A percentile compares a stretch with the other conserved stretches of the same genome.
These are phyloP conservation scores for Oedothorax gibbosus DNA, from an alignment of 1,140 invertebrate genomes.

Conservation along the genomic window DNA sequence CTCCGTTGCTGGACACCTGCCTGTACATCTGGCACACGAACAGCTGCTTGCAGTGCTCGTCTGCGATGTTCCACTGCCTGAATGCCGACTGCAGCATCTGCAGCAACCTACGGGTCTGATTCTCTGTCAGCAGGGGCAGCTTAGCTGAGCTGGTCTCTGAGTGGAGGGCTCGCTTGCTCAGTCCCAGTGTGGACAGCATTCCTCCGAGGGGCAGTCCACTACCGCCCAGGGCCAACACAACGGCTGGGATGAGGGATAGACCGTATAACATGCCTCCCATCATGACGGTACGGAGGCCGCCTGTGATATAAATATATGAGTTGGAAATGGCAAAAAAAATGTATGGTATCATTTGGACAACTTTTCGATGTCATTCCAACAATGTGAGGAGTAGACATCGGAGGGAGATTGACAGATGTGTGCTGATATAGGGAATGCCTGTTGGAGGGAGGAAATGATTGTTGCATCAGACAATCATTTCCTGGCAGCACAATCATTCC, in stretches of 20 bases:
- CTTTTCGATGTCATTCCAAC: too few relatives aligned
- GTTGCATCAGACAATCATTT: too few relatives aligned
- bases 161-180: conserved; percentile 19
- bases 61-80: conserved; percentile 47
- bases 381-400: too few relatives aligned
- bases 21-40: conserved; percentile 59
- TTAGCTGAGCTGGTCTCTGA: conserved; percentile 30
- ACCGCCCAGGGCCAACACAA: conserved; percentile 32
- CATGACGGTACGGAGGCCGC: conserved; percentile 45
- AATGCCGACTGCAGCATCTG: conserved; percentile 53
- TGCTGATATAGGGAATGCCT: too few relatives aligned
- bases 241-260: conserved; percentile 43
- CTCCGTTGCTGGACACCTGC: conserved; percentile 50
- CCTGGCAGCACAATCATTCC: too few relatives aligned
- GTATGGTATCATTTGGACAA: too few relatives aligned
- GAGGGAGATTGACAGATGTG: too few relatives aligned
- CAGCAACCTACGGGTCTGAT: conserved; percentile 30
- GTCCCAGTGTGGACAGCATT: conserved; percentile 8
- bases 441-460: too few relatives aligned
- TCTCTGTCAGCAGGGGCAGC: conserved; percentile 38
- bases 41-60: conserved; percentile 49
- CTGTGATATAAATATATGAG: not conserved
- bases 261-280: conserved; percentile 59
- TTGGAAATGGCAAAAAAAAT: not conserved
- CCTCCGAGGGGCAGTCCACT: conserved; percentile 33